Evolutionary conservation across 2,888 invertebrate genomes (phyloP).

Genomic region (Stegana nigrithorax): DNA sequence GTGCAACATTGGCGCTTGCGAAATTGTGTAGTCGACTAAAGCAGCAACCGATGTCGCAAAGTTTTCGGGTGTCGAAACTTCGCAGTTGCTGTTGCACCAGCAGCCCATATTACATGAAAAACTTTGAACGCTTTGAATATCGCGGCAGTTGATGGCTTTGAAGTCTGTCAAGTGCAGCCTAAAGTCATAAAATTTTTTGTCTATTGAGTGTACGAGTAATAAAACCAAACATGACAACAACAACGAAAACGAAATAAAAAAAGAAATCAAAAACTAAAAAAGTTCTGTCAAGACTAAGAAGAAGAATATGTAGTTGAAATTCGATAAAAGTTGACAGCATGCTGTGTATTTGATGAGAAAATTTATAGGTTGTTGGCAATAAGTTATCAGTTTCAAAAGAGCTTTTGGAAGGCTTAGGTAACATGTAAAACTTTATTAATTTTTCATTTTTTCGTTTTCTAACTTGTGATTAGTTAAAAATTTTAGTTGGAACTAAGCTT

Average conservation of each 20-base stretch:
- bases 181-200: neutral
- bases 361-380: too few species aligned
- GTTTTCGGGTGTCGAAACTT: neutral
- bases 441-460: too few species aligned
- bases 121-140: constrained; percentile 34
- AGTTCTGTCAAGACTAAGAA: neutral
- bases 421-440: too few species aligned
- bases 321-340: too few species aligned
- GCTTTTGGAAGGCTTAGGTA: too few species aligned
- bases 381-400: too few species aligned
- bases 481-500: too few species aligned
- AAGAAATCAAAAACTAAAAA: too few species aligned
- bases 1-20: neutral
- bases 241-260: neutral
- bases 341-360: too few species aligned
- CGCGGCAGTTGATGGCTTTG: constrained; percentile 38
- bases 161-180: constrained; percentile 44
- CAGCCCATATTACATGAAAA: constrained; percentile 36
- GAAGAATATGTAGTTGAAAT: too few species aligned
- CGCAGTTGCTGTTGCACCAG: constrained; percentile 32
- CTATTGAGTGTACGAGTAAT: too few species aligned
- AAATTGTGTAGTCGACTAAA: neutral
- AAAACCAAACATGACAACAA: neutral
- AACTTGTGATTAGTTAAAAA: too few species aligned
- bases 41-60: neutral